Percentiles rank a stretch among this genome's conserved stretches.
Evolutionary conservation across 2,797 vertebrate genomes (phyloP).

Genomic region (Betta splendens): DNA sequence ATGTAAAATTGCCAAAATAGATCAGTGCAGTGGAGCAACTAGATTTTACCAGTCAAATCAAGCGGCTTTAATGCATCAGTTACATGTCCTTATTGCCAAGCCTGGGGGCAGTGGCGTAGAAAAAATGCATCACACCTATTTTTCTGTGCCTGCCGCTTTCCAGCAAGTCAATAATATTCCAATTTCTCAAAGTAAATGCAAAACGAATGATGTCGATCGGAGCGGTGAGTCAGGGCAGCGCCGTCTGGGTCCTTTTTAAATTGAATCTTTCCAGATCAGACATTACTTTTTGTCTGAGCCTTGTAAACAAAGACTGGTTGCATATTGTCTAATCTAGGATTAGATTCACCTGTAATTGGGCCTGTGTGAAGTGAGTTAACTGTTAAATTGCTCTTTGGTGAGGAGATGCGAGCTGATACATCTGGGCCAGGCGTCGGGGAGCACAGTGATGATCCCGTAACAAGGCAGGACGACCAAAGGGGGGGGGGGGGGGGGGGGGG

Average conservation of each 20-base stretch:
- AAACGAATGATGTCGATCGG: constrained; percentile 66
- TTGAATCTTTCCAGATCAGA: constrained; percentile 70
- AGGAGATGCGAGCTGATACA: constrained; percentile 40
- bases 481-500: constrained; percentile 4
- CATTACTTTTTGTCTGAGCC: constrained; percentile 43
- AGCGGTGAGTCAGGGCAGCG: constrained; percentile 51
- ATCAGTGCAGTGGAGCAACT: constrained; percentile 48
- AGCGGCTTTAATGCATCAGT: constrained; percentile 37
- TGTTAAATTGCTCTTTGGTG: constrained; percentile 64
- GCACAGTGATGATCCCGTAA: constrained; percentile 40
- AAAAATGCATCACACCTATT: constrained; percentile 38
- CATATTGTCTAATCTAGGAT: constrained; percentile 70
- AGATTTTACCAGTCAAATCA: constrained; percentile 55
- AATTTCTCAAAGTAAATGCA: constrained; percentile 71
- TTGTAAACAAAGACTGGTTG: constrained; percentile 71
- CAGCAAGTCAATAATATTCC: constrained; percentile 70
- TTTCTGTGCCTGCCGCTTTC: constrained; percentile 46
- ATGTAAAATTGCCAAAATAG: constrained; percentile 44
- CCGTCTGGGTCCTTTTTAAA: constrained; percentile 57
- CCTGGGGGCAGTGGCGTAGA: constrained; percentile 32
- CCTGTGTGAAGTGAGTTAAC: constrained; percentile 55
- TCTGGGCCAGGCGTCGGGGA: constrained; percentile 45
- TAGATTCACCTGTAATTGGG: constrained; percentile 71
- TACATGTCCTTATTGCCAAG: constrained; percentile 41
- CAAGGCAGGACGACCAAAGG: constrained; percentile 26